Evolutionary conservation across 1,140 invertebrate species (phyloP).

Genomic region (Listronotus bonariensis): DNA sequence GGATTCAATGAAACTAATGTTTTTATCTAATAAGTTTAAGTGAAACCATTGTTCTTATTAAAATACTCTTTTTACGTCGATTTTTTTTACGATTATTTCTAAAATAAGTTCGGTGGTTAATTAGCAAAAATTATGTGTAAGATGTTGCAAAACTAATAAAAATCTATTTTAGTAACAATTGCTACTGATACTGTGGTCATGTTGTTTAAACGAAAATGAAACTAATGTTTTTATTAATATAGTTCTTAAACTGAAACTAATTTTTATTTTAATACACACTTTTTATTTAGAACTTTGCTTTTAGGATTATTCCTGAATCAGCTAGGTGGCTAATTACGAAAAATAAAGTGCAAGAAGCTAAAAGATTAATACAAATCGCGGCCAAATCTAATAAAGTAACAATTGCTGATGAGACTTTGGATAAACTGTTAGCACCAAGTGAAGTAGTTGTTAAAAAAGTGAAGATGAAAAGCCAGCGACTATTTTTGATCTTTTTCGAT

Average conservation of each 20-base stretch:
- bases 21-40: no score
- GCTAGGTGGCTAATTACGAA: constrained; percentile 80
- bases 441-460: constrained; percentile 49
- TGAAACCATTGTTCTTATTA: no score
- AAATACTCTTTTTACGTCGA: no score
- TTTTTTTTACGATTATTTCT: no score
- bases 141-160: constrained; percentile 71
- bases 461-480: constrained; percentile 59
- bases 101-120: constrained; percentile 71
- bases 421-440: constrained; percentile 59
- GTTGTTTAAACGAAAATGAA: constrained; percentile 54
- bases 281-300: constrained; percentile 1
- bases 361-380: constrained; percentile 68
- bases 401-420: constrained; percentile 61
- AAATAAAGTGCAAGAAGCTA: constrained; percentile 72
- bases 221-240: no score
- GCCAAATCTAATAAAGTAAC: constrained; percentile 70
- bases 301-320: constrained; percentile 80
- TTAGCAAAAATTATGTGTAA: constrained; percentile 73
- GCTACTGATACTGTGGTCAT: constrained; percentile 61
- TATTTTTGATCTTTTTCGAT: constrained; percentile 71
- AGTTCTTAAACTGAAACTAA: constrained; percentile 1
- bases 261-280: no score
- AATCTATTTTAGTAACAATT: constrained; percentile 67
- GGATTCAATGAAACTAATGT: no score